Evolutionary conservation across 1,140 invertebrate genomes (phyloP), one percentile per base, ranked within the genome.

Genomic region (Drosophila sechellia): DNA sequence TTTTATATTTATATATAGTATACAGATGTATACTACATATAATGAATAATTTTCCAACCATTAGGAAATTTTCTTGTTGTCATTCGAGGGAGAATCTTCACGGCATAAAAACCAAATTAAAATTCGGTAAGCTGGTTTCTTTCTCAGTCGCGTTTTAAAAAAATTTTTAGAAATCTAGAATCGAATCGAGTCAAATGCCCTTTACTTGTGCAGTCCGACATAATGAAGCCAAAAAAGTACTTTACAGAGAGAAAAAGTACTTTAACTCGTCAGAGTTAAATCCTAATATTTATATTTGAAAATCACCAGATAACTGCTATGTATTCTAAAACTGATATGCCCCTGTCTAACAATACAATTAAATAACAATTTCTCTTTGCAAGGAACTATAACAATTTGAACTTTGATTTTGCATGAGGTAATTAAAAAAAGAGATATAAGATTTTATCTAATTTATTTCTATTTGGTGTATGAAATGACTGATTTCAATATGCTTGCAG

Each of bases 161-260:
- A 1, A 40, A 22, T 40, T 40, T 15, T 4, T n/a, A 11, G 54
- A 11, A 60, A 39, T 56, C 34, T 5, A 54, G 31, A 55, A 55
- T 55, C 8, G 0, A 55, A 60, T 10, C 49, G 58, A 39, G 22
- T 17, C 50, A 60, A 60, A 39, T 56, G 49, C 49, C 49, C 58
- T 55, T 55, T 34, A 48, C 34, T 42, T 31, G 17, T 39, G 34
- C 48, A 39, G 31, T 25, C 34, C 13, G n/a, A 34, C 15, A 10
- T 22, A 12, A 27, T 25, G 58, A 60, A 60, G 50, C 50, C 34
- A 60, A 27, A 25, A 39, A 60, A 60, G 50, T 60, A 3, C 8
- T 17, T 12, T 25, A 56, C 49, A 20, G 22, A 0, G 22, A 0
- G 12, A 60, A 1, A n/a, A 25, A 59, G 35, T 17, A 17, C 17